These are phyloP conservation scores for Mesocentrotus franciscanus DNA, from an alignment of 53 echinoderm and acorn worm genomes.

Conservation along the genomic window DNA sequence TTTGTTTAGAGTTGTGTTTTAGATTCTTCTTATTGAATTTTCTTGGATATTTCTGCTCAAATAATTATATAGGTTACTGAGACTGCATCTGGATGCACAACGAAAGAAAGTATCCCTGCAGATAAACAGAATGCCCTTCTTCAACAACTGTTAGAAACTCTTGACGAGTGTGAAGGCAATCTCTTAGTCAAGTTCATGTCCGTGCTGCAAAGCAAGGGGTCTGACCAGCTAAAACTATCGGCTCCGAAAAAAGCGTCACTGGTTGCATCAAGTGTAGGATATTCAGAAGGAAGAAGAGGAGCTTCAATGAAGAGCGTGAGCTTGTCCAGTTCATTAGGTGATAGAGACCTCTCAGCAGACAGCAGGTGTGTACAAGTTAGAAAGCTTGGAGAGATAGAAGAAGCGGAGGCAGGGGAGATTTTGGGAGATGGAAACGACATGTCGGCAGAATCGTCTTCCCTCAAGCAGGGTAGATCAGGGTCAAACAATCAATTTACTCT, in stretches of 20 bases:
- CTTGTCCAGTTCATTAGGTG: background rate
- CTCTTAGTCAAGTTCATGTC: constrained; percentile 52
- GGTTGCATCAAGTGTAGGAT: constrained; percentile 2
- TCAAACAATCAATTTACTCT: background rate
- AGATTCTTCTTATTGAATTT: background rate
- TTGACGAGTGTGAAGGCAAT: constrained; percentile 12
- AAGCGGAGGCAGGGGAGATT: background rate
- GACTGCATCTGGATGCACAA: background rate
- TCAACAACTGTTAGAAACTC: constrained; percentile 10
- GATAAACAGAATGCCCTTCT: constrained; percentile 8
- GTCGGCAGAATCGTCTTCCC: background rate
- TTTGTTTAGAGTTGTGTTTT: too few species aligned
- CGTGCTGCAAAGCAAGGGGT: constrained; percentile 15
- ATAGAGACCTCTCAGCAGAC: background rate
- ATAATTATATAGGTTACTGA: background rate
- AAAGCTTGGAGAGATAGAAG: background rate
- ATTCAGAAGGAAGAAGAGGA: background rate
- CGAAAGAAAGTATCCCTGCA: background rate
- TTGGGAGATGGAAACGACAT: background rate
- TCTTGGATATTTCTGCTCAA: background rate
- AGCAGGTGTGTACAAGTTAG: background rate
- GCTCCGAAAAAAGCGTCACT: background rate
- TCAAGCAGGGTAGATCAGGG: background rate
- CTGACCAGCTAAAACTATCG: background rate
- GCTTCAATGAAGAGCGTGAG: background rate